Base-by-base conservation (phyloP, 2,113 vertebrate species). In the Colius striatus region DNA sequence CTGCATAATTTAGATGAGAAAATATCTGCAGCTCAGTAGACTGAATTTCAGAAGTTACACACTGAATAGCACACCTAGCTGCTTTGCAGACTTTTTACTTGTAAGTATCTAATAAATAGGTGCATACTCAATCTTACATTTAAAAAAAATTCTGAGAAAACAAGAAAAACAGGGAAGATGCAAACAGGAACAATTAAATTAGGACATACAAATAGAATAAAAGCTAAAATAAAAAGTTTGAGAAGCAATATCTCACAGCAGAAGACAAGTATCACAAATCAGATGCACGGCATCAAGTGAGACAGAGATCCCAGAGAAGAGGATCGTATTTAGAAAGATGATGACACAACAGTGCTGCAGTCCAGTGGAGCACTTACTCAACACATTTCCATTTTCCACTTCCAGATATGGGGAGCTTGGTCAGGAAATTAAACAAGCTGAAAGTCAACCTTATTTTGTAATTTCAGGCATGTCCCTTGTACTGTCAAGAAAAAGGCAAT, bases 231-330 rank as follows among this genome's bases (percentile, higher is more conserved):
- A 43, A 43, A 77, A 78, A 10, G 6, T 53, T 43, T 43, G 30
- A 48, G 66, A 68, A 78, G 48, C 25, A 53, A 0, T 16, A 22
- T 27, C 23, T 79, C 61, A 32, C 22, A 70, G 67, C 11, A 47
- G 22, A 57, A 26, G 50, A 41, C 21, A 67, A 13, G 9, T 29
- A n/a, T 16, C 1, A 0, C 43, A 34, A 70, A 36, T 36, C 60
- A 66, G 53, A 32, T 0, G 0, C 41, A 11, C 5, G 22, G 79
- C 51, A 57, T 13, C 14, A 16, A 65, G 41, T 0, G 1, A 92
- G 72, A 51, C 6, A 19, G 32, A 58, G 30, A 38, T 20, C 27
- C 32, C 36, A 48, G 25, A 68, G 17, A 34, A 58, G 9, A 41
- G 29, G 15, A 47, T 73, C 21, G 1, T 10, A 6, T 25, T 48